phyloP scores from a whole-genome alignment of 2,113 vertebrate species.

The Hystrix cristata region DNA sequence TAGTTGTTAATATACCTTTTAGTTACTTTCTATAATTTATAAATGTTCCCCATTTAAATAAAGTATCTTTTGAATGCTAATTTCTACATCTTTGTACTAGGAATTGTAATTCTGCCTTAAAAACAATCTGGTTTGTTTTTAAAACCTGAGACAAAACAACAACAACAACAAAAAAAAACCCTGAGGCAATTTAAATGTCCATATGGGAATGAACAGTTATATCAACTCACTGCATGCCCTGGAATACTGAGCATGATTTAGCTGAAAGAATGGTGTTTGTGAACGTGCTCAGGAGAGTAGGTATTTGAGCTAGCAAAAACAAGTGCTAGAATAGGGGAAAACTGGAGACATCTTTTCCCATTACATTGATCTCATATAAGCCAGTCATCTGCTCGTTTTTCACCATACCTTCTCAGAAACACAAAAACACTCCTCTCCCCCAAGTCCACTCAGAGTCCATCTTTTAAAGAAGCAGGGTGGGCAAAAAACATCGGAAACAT shows the following conservation, averaged over 20 bases:
- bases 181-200: neutral
- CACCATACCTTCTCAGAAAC: neutral
- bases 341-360: neutral
- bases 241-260: neutral
- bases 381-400: neutral
- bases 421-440: neutral
- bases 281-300: neutral
- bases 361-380: neutral
- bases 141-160: neutral
- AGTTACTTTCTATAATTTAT: neutral
- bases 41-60: slow-evolving; percentile 75
- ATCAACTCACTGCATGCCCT: neutral
- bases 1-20: neutral
- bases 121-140: neutral
- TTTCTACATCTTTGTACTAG: neutral
- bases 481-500: neutral
- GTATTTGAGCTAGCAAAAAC: neutral
- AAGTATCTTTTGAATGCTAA: slow-evolving; percentile 70
- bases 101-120: neutral
- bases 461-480: neutral
- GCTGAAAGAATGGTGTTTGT: neutral
- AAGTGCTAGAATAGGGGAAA: neutral
- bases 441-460: neutral
- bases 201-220: neutral
- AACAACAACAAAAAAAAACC: neutral